A percentile compares a stretch with the other conserved stretches of the same genome.
phyloP scores from a whole-genome alignment of 1,140 invertebrate species.

The Araneus ventricosus region DNA sequence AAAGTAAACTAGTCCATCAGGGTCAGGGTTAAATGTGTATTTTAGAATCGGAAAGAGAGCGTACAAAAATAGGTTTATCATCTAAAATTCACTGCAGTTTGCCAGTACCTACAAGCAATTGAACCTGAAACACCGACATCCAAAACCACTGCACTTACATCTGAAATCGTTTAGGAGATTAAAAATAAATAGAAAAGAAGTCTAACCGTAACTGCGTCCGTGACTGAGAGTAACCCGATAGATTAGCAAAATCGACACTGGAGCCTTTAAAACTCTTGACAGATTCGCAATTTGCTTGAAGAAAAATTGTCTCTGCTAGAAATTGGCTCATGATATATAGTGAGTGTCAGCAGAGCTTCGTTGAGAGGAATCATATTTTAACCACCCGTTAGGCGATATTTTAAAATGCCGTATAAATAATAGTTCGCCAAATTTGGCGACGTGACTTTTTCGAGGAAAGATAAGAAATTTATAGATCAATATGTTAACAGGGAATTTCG shows the following conservation, averaged over 20 bases:
- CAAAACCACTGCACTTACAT: constrained; percentile 50
- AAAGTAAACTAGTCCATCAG: background rate
- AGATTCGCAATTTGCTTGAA: constrained; percentile 70
- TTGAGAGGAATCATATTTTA: constrained; percentile 65
- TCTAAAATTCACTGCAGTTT: constrained; percentile 26
- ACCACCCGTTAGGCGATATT: constrained; percentile 20
- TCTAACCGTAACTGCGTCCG: constrained; percentile 60
- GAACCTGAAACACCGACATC: constrained; percentile 55
- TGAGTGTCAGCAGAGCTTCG: constrained; percentile 40
- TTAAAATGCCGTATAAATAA: constrained; percentile 52
- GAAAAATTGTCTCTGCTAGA: constrained; percentile 69
- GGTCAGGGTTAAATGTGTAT: background rate
- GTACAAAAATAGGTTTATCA: constrained; percentile 25
- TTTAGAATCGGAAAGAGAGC: background rate
- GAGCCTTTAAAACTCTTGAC: constrained; percentile 72
- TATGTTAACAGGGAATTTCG: constrained; percentile 65
- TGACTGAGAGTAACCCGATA: constrained; percentile 60
- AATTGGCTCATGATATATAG: constrained; percentile 67
- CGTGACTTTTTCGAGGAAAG: constrained; percentile 22
- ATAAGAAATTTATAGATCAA: constrained; percentile 73
- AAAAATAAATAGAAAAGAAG: constrained; percentile 47
- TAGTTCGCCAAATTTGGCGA: constrained; percentile 71
- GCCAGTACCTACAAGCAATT: constrained; percentile 32
- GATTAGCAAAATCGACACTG: constrained; percentile 70
- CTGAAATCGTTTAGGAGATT: constrained; percentile 70